These are phyloP conservation scores for Zaprionus kolodkinae DNA, from an alignment of 1,140 invertebrate species.

Conservation along the genomic window DNA sequence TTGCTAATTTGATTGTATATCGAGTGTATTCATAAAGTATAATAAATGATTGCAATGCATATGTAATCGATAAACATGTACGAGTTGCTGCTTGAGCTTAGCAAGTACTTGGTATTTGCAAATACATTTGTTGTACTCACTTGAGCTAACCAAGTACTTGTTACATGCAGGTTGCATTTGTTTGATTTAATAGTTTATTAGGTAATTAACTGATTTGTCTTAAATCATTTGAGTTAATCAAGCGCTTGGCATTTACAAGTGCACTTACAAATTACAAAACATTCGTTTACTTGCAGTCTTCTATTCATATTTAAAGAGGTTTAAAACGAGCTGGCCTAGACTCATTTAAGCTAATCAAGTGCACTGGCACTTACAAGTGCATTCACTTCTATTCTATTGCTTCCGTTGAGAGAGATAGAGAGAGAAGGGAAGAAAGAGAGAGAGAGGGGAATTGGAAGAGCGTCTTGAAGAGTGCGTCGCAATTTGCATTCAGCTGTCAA, in stretches of 20 bases:
- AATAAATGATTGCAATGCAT: too few relatives aligned
- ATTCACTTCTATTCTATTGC: background rate
- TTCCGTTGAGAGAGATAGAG: background rate
- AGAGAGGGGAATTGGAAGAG: background rate
- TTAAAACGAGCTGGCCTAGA: background rate
- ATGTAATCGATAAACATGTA: background rate
- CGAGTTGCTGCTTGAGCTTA: too few relatives aligned
- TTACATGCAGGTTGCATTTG: background rate
- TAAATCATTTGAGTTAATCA: background rate
- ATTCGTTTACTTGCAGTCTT: background rate
- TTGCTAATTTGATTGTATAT: too few relatives aligned
- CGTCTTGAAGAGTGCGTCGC: background rate
- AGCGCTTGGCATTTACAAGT: background rate
- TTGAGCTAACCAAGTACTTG: background rate
- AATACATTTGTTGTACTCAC: background rate
- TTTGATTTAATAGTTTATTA: background rate
- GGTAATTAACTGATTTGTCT: background rate
- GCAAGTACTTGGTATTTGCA: background rate
- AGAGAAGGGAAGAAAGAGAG: background rate
- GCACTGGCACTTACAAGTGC: background rate
- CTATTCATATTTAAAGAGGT: background rate
- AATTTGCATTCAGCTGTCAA: constrained; percentile 37
- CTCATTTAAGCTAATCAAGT: constrained; percentile 4
- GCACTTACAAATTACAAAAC: background rate
- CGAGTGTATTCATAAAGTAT: background rate